A percentile compares a stretch with the other conserved stretches of the same genome.
Evolutionary conservation across 2,113 vertebrate genomes (phyloP).

Genomic region (Eubucco bourcierii): DNA sequence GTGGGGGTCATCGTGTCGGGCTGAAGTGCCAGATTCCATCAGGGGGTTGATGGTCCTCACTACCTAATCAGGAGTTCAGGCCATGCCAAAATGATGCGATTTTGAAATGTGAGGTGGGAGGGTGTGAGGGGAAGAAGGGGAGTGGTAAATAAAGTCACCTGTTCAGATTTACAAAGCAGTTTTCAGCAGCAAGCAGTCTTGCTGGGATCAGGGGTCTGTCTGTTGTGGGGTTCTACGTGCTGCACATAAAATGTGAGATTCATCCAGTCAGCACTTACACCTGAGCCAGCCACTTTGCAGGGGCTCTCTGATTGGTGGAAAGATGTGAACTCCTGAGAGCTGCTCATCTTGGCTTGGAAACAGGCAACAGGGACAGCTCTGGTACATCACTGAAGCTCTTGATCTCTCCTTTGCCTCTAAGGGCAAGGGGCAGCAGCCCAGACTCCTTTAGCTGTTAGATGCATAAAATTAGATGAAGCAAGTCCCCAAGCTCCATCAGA

Average conservation of each 20-base stretch:
- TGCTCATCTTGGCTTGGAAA: not conserved
- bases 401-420: not conserved
- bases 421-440: not conserved
- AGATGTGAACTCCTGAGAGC: not conserved
- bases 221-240: not conserved
- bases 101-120: not conserved
- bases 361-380: not conserved
- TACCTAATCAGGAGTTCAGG: not conserved
- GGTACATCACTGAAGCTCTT: not conserved
- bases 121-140: no score
- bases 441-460: not conserved
- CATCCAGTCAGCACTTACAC: not conserved
- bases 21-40: rapidly evolving
- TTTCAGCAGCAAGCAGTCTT: not conserved
- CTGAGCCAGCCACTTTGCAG: not conserved
- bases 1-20: rapidly evolving
- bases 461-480: not conserved
- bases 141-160: not conserved
- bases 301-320: not conserved
- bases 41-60: not conserved
- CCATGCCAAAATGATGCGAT: not conserved
- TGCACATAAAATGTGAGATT: not conserved
- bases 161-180: not conserved
- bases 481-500: not conserved
- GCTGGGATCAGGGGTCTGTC: not conserved